Conservation (phyloP, 1,140 invertebrate species). For the Pseudomyrmex flavicornis region DNA sequence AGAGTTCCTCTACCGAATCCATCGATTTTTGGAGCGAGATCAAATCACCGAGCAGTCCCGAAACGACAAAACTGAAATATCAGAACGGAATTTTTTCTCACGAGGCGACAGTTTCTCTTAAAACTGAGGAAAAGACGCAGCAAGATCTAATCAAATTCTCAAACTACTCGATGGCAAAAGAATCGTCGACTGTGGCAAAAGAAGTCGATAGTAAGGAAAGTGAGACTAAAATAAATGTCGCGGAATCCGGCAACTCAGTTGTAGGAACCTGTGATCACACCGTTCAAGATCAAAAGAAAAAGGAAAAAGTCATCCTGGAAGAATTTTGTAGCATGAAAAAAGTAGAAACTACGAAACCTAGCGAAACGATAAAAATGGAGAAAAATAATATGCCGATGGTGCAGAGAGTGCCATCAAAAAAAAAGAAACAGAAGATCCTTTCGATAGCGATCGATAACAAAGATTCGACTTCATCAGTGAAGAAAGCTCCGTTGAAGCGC, state of each 20-base stretch:
- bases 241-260: neutral
- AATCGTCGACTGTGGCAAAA: slow-evolving; percentile 18
- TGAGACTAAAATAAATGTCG: slow-evolving; percentile 60
- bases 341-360: neutral
- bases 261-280: slow-evolving; percentile 1
- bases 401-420: slow-evolving; percentile 6
- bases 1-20: slow-evolving; percentile 65
- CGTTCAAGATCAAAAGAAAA: slow-evolving; percentile 3
- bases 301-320: neutral
- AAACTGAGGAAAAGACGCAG: neutral
- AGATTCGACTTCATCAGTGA: slow-evolving; percentile 21
- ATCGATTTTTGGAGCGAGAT: slow-evolving; percentile 85
- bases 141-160: neutral
- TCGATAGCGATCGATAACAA: slow-evolving; percentile 26
- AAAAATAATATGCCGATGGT: neutral
- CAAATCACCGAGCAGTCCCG: slow-evolving; percentile 58
- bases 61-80: slow-evolving; percentile 18
- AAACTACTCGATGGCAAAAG: neutral
- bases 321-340: neutral
- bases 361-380: neutral
- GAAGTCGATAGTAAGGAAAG: slow-evolving; percentile 55
- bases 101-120: neutral
- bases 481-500: slow-evolving; percentile 33
- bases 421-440: slow-evolving; percentile 43
- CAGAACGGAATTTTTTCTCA: neutral